Percentiles rank a stretch among this genome's conserved stretches.
Evolutionary conservation across 2,797 vertebrate species (phyloP).

Genomic region (Phylloscopus collybita): DNA sequence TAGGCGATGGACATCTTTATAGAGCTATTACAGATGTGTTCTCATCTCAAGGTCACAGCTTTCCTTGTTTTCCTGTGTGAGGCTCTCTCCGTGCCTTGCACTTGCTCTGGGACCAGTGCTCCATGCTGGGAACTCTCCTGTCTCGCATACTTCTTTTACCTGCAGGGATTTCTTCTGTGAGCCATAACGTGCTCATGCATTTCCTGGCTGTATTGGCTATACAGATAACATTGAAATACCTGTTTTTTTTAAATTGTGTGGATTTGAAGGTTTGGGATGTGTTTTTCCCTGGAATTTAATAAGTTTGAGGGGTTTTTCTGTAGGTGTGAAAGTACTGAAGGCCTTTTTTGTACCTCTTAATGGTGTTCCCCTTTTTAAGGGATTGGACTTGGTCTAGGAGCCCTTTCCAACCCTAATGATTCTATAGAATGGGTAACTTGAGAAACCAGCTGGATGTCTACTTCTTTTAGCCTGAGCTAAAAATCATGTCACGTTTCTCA

Average conservation of each 20-base stretch:
- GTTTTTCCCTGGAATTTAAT: rapidly evolving
- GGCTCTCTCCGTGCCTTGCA: neutral
- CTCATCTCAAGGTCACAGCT: neutral
- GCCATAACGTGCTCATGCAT: neutral
- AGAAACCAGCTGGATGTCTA: neutral
- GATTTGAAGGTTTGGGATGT: neutral
- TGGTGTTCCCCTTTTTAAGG: neutral
- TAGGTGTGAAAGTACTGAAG: neutral
- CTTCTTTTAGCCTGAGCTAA: neutral
- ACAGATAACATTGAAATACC: neutral
- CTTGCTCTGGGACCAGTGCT: neutral
- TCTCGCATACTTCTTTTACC: neutral
- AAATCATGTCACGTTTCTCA: neutral
- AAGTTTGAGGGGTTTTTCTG: neutral
- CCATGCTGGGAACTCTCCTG: neutral
- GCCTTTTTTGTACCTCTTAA: neutral
- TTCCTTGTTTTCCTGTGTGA: neutral
- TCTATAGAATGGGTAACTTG: neutral
- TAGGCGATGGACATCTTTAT: neutral
- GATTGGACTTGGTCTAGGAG: neutral
- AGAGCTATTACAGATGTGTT: neutral
- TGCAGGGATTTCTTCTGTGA: neutral
- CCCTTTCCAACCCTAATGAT: neutral
- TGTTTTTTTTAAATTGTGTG: rapidly evolving
- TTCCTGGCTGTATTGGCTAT: neutral